Conservation (phyloP, 1,140 invertebrate genomes). For the Aphaenogaster ashmeadi region DNA sequence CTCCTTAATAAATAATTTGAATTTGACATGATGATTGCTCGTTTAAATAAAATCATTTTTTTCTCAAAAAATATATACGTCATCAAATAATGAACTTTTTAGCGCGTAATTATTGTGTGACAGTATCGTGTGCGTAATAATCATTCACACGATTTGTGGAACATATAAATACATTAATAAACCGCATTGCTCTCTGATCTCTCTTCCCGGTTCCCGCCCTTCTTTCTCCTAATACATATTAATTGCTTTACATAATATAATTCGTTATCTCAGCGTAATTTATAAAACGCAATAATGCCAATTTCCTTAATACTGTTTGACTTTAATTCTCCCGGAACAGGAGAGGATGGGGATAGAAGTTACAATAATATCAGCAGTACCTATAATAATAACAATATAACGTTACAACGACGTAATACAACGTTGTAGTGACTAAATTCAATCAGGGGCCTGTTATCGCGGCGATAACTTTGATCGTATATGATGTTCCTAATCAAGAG, state of each 20-base stretch:
- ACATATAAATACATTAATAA: background rate
- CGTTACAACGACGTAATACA: background rate
- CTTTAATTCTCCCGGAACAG: background rate
- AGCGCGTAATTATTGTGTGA: background rate
- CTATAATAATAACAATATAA: background rate
- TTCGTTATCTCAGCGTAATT: background rate
- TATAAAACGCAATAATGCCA: background rate
- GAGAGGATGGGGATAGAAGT: background rate
- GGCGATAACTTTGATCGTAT: constrained; percentile 15
- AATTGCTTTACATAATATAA: constrained; percentile 1
- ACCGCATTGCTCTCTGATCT: background rate
- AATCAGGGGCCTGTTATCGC: background rate
- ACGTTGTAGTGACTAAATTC: background rate
- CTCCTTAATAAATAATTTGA: background rate
- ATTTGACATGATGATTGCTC: background rate
- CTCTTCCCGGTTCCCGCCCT: background rate
- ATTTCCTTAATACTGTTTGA: constrained; percentile 1
- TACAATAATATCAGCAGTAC: background rate
- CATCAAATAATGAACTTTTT: background rate
- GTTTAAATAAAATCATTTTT: background rate
- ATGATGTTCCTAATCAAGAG: constrained; percentile 32
- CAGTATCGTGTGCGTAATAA: background rate
- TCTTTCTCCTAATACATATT: background rate
- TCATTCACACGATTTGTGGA: background rate
- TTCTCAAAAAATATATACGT: background rate